Evolutionary conservation across 2,888 invertebrate species (phyloP), one percentile per base, ranked within the genome.

Genomic region (Rhodophaea formosa): DNA sequence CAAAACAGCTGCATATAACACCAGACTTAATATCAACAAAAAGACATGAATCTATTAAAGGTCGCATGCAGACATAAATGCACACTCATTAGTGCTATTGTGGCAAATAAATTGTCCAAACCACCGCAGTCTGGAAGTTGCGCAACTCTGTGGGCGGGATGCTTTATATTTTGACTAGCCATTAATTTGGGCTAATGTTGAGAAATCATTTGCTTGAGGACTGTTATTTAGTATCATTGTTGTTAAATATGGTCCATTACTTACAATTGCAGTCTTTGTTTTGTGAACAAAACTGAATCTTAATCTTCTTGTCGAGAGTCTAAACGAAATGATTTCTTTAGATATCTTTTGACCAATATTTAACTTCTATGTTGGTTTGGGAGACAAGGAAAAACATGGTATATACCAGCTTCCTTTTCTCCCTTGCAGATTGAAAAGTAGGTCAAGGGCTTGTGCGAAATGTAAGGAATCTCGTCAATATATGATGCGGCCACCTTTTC

Each of bases 81-180:
- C 14, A 7, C 30, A 49, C 30, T 14, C 47, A 49, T 49, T 49
- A 49, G 30, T 7, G 2, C 47, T 14, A 49, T 49, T 49, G 47
- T 29, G 8, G 47, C n/a, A 49, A n/a, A 30, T 7, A 14, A 49
- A 49, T 39, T 30, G 47, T 49, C 47, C 47, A 49, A 49, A 49
- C 30, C 8, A 3, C 17, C 45, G 12, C 16, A 2, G 12, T 46
- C 47, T 30, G 47, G 8, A 49, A 45, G 17, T 52, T 52, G n/a
- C 17, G 52, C 52, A 52, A 52, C 17, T 0, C 6, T 14, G 32
- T 51, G 49, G 49, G 49, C 49, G 49, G 14, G 32, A 8, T 16
- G 35, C 58, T 58, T 63, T 61, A 58, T 61, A 60, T 60, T 63
- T 63, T 61, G 63, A 63, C 61, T 63, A 57, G 57, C 60, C 63